Conservation (phyloP, 30 jellyfish, hydroid and myxozoan genomes). For the Aurelia aurita region DNA sequence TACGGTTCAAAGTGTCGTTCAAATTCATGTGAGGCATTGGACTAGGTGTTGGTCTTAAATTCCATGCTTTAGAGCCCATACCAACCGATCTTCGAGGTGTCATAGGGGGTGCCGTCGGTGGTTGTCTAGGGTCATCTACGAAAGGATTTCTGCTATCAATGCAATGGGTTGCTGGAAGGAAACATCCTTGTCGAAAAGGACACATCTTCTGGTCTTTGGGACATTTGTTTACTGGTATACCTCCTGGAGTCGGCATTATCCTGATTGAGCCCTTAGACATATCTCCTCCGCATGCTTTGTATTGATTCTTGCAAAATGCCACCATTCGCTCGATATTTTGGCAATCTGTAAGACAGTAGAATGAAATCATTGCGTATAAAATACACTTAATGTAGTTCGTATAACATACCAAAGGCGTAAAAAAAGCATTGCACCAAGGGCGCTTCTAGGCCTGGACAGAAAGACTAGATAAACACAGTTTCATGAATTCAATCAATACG, state of each 20-base stretch:
- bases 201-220: slow-evolving; percentile 30
- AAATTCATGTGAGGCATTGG: no score
- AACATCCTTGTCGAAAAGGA: slow-evolving; percentile 32
- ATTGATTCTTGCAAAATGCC: slow-evolving; percentile 45
- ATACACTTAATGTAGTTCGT: no score
- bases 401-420: no score
- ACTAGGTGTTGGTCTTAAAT: no score
- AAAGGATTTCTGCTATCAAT: slow-evolving; percentile 17
- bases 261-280: background rate
- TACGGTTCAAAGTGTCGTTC: background rate
- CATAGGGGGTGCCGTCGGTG: background rate
- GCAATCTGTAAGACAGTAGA: slow-evolving; percentile 17
- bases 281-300: slow-evolving; percentile 2
- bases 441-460: no score
- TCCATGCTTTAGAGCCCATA: no score
- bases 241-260: background rate
- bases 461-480: no score
- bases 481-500: no score
- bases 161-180: slow-evolving; percentile 13
- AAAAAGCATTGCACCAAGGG: no score
- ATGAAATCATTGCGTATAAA: no score
- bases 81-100: no score
- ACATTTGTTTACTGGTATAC: background rate
- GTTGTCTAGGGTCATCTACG: background rate
- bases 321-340: slow-evolving; percentile 43